Evolutionary conservation across 2,797 vertebrate species (phyloP).

Genomic region (Babyrousa celebensis): DNA sequence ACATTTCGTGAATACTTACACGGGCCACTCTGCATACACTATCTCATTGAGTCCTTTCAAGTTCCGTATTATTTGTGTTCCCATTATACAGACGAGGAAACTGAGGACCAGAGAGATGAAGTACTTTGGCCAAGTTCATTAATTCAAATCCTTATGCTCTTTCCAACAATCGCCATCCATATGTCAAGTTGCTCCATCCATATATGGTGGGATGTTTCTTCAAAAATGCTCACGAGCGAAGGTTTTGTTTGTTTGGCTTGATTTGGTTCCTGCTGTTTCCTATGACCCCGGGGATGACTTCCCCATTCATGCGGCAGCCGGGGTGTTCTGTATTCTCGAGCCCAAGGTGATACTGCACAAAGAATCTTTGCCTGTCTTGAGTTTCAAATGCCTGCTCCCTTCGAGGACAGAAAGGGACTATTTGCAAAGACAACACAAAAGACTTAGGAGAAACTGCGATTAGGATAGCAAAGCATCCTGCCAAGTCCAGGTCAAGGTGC

Average conservation of each 20-base stretch:
- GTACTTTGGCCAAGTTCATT: not conserved
- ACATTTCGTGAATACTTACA: fast-evolving
- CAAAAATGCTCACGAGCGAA: not conserved
- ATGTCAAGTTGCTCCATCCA: fast-evolving
- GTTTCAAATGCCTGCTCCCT: not conserved
- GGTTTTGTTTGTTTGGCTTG: not conserved
- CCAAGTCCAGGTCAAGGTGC: not conserved
- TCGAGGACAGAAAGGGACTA: not conserved
- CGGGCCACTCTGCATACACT: fast-evolving
- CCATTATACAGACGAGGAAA: not conserved
- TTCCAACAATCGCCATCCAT: not conserved
- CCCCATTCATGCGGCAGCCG: not conserved
- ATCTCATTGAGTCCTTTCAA: not conserved
- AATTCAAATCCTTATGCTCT: not conserved
- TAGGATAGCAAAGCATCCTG: not conserved
- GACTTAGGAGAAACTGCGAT: not conserved
- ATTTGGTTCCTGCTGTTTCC: not conserved
- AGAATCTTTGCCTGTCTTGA: not conserved
- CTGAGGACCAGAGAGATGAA: constrained; percentile 1
- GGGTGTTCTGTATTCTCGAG: not conserved
- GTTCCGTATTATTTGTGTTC: not conserved
- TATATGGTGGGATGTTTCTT: not conserved
- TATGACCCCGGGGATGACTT: not conserved
- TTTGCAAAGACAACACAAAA: not conserved
- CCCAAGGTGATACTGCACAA: fast-evolving